Base-by-base conservation (phyloP, 2,888 invertebrate species). In the Agrochola litura region DNA sequence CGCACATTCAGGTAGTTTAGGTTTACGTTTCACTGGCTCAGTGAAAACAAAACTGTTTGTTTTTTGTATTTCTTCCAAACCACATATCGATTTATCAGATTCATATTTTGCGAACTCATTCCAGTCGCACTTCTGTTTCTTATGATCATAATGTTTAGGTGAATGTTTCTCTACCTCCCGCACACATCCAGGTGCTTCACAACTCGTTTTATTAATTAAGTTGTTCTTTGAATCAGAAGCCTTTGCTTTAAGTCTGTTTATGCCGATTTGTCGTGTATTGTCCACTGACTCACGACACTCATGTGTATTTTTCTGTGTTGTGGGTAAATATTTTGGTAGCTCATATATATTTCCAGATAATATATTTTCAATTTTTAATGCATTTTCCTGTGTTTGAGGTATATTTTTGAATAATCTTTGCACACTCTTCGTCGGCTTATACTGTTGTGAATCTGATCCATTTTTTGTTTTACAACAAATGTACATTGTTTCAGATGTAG, bases 401-500 rank as follows among this genome's bases (percentile, higher is more conserved):
- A 68, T 68, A 25, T 77, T 68, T 68, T 43, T 64, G 5, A 77
- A 82, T 64, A 79, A 52, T 14, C 68, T 67, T 68, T 77, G 83
- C 22, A 64, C 64, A 58, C 64, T 58, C 1, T 77, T 69, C 12
- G 43, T 60, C 37, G 64, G 63, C 30, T 25, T 58, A 43, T 77
- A 77, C 14, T 14, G 46, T 60, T 61, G 54, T n/a, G 54, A 14
- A 16, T 61, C 37, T 58, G 46, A 60, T 30, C 56, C 65, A 41
- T 6, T 12, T 19, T 66, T 54, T 52, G 4, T 76, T 46, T 66
- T 60, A 54, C 61, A 19, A 30, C 14, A 52, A 30, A 6, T 25
- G 16, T 9, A 41, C 14, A 37, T 30, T 78, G n/a, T 63, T 6
- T 43, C 49, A 56, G 49, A 54, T 79, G 19, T 6, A 64, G 22